Evolutionary conservation across 2,113 vertebrate genomes (phyloP).

Genomic region (Rousettus leschenaultii): DNA sequence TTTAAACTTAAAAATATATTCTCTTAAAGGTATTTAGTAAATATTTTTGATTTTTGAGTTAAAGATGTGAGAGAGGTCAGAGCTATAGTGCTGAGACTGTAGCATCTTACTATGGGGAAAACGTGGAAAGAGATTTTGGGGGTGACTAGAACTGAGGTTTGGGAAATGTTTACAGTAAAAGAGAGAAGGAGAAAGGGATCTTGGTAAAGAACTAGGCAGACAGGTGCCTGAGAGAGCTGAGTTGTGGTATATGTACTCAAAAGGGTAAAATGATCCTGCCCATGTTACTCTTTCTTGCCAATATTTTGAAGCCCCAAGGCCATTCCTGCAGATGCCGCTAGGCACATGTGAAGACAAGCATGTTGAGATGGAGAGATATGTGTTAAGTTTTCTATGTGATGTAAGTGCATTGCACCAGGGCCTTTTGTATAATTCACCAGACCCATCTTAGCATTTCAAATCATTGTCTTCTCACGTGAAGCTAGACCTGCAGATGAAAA

Average conservation of each 20-base stretch:
- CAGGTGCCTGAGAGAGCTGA: neutral
- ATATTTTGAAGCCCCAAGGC: neutral
- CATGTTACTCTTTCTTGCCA: neutral
- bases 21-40: neutral
- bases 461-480: neutral
- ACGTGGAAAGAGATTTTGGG: neutral
- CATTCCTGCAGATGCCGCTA: neutral
- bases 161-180: neutral
- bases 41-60: slow-evolving; percentile 12
- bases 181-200: neutral
- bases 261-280: neutral
- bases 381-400: neutral
- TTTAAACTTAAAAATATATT: slow-evolving; percentile 7
- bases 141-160: neutral
- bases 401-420: neutral
- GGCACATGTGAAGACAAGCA: neutral
- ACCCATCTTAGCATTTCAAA: too few relatives aligned
- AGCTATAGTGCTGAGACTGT: neutral
- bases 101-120: neutral
- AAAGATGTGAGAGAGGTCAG: neutral
- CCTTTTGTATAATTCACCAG: neutral
- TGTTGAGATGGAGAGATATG: neutral
- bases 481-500: neutral
- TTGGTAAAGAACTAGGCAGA: neutral
- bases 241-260: neutral